Conservation (phyloP, 2,888 invertebrate genomes). For the Oconnorella tubifera region DNA sequence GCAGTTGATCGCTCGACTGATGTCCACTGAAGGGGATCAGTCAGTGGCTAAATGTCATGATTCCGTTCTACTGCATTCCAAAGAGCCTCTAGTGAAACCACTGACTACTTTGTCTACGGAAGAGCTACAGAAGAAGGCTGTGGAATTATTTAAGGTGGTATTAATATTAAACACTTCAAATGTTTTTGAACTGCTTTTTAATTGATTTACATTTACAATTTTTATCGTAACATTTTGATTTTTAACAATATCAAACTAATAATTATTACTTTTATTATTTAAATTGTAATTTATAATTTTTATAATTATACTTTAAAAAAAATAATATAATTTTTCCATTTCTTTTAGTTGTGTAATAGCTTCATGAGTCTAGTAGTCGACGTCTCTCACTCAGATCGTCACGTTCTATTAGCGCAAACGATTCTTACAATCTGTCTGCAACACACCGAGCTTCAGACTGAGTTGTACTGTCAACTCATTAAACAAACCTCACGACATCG, state of each 20-base stretch:
- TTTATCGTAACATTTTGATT: too few species aligned
- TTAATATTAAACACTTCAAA: too few species aligned
- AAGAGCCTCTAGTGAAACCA: constrained; percentile 84
- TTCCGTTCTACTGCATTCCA: constrained; percentile 82
- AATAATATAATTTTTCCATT: too few species aligned
- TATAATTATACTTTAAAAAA: too few species aligned
- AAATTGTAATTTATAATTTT: too few species aligned
- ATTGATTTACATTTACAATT: too few species aligned
- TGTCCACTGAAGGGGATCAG: constrained; percentile 87
- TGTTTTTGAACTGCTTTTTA: too few species aligned
- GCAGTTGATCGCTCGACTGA: constrained; percentile 81
- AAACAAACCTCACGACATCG: constrained; percentile 81
- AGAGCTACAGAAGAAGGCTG: constrained; percentile 80
- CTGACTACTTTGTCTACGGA: constrained; percentile 86
- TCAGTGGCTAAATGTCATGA: constrained; percentile 79
- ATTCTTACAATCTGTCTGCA: constrained; percentile 88
- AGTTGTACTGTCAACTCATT: constrained; percentile 84
- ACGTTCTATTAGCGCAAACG: constrained; percentile 93
- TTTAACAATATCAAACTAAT: too few species aligned
- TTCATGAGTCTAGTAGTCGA: constrained; percentile 95
- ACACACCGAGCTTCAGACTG: constrained; percentile 83
- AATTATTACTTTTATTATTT: too few species aligned
- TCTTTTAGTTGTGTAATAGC: constrained; percentile 78
- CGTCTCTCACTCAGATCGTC: constrained; percentile 86
- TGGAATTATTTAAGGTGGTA: constrained; percentile 86